Evolutionary conservation across 2,113 vertebrate species (phyloP).

Genomic region (Centrocercus urophasianus): DNA sequence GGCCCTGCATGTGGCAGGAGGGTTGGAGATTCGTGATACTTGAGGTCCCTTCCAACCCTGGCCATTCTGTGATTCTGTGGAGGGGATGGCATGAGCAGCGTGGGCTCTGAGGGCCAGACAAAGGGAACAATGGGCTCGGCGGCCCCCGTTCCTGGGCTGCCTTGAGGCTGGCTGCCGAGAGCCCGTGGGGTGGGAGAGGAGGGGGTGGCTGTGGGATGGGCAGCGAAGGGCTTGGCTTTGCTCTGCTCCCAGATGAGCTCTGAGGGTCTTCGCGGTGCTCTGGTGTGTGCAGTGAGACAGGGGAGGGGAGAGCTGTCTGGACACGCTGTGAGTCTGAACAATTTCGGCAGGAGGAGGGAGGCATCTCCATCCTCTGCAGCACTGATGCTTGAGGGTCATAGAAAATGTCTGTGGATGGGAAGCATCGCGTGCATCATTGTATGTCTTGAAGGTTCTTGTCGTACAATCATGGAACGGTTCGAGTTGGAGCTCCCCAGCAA

Average conservation of each 20-base stretch:
- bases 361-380: not conserved
- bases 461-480: no score
- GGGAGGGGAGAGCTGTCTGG: not conserved
- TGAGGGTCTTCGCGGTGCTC: not conserved
- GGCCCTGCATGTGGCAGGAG: no score
- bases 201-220: not conserved
- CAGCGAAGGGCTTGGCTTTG: not conserved
- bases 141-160: not conserved
- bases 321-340: not conserved
- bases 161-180: not conserved
- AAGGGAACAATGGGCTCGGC: conserved; percentile 30
- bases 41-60: no score
- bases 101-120: not conserved
- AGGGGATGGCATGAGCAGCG: fast-evolving
- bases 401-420: not conserved
- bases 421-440: fast-evolving
- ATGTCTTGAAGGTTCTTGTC: not conserved
- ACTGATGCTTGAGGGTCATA: fast-evolving
- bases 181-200: not conserved
- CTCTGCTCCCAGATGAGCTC: not conserved
- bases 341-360: not conserved
- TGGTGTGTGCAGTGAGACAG: no score
- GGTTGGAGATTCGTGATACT: no score
- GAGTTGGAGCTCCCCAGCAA: no score
- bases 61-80: no score